These are phyloP conservation scores for Bombycilla garrulus DNA, from an alignment of 2,113 vertebrate genomes.

Conservation along the genomic window DNA sequence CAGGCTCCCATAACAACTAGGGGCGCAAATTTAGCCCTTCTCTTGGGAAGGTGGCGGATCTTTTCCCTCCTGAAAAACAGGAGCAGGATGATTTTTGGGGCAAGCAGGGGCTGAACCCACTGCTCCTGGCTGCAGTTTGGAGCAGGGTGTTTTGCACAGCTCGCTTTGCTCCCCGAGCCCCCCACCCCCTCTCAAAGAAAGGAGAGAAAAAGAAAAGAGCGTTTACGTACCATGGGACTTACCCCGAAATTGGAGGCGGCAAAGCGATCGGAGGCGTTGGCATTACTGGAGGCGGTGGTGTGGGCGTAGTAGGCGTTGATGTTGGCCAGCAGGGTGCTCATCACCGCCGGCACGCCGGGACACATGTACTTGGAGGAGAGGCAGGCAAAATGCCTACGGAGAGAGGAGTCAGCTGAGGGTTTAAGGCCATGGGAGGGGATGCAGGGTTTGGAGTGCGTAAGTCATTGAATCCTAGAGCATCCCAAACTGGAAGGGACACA, in stretches of 20 bases:
- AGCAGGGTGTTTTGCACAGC: background rate
- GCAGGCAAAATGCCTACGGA: conserved; percentile 91
- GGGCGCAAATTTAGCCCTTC: background rate
- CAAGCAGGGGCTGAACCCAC: background rate
- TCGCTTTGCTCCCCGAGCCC: background rate
- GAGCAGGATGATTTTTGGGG: background rate
- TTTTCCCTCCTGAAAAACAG: background rate
- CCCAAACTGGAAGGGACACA: background rate
- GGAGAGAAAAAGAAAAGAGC: conserved; percentile 61
- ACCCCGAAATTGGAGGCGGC: conserved; percentile 98
- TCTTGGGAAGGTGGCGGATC: background rate
- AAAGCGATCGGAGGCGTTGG: conserved; percentile 96
- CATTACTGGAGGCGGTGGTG: conserved; percentile 95
- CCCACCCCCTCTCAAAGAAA: conserved; percentile 26
- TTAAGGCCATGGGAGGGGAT: background rate
- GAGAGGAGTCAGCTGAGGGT: background rate
- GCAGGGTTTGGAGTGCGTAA: background rate
- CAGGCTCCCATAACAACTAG: background rate
- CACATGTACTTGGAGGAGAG: conserved; percentile 99
- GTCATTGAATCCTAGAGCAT: background rate
- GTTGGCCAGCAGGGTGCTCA: conserved; percentile 97
- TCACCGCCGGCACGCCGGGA: conserved; percentile 93
- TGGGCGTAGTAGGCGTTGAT: conserved; percentile 99
- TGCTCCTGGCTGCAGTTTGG: background rate
- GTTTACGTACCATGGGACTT: conserved; percentile 75